Evolutionary conservation across 1,140 invertebrate species (phyloP).

Genomic region (Eciton burchellii): DNA sequence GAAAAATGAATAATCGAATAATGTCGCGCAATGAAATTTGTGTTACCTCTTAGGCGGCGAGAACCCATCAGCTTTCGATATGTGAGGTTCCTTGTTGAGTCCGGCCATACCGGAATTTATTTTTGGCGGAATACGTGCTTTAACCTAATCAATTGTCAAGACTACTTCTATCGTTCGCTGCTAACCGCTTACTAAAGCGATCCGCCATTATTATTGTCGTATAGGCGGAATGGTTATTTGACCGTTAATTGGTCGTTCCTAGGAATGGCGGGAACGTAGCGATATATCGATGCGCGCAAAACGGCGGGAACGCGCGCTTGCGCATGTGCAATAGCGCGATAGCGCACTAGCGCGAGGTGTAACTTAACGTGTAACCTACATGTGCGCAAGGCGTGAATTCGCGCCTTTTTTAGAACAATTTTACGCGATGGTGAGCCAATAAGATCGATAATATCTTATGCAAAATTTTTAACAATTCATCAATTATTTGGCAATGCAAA

Average conservation of each 20-base stretch:
- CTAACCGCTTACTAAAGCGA: not conserved
- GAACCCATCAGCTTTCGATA: conserved; percentile 48
- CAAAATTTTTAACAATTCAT: too few species aligned
- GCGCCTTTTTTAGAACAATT: conserved; percentile 5
- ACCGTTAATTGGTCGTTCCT: conserved; percentile 56
- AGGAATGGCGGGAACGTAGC: not conserved
- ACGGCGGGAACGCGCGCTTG: conserved; percentile 35
- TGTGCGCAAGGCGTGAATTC: too few species aligned
- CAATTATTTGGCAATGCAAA: too few species aligned
- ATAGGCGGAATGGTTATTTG: not conserved
- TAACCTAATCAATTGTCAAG: conserved; percentile 55
- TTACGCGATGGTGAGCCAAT: not conserved
- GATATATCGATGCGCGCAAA: conserved; percentile 12
- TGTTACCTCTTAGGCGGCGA: conserved; percentile 72
- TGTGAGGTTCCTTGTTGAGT: conserved; percentile 31
- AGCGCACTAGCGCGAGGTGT: too few species aligned
- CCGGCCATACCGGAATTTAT: conserved; percentile 71
- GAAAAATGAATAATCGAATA: conserved; percentile 27
- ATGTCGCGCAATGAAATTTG: not conserved
- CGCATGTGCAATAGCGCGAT: not conserved
- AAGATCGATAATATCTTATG: too few species aligned
- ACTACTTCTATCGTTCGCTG: not conserved
- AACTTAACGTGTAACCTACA: too few species aligned
- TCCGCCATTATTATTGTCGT: too few species aligned
- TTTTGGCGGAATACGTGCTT: conserved; percentile 66